These are phyloP conservation scores for Platichthys stellatus DNA, from an alignment of 2,113 vertebrate species.

Conservation along the genomic window DNA sequence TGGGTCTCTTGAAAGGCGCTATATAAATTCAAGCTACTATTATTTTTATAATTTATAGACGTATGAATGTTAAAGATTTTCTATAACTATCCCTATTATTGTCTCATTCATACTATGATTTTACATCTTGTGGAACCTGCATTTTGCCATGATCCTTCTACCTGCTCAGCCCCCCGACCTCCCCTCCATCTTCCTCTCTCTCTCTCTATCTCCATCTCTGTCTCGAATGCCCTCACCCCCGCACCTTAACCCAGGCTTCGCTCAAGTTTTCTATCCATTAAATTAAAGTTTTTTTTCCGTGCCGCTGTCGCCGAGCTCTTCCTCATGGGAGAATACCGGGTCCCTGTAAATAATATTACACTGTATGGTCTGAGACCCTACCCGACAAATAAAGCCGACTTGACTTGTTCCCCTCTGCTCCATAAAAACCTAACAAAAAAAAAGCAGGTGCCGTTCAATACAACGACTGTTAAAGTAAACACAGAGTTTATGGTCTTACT, in stretches of 20 bases:
- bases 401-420: background rate
- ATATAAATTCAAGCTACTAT: no score
- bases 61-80: no score
- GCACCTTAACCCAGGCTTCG: background rate
- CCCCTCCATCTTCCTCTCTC: background rate
- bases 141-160: no score
- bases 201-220: background rate
- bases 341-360: background rate
- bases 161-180: no score
- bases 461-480: background rate
- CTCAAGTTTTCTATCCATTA: background rate
- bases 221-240: background rate
- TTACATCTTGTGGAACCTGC: no score
- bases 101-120: no score
- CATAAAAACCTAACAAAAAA: background rate
- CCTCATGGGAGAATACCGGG: background rate
- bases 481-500: background rate
- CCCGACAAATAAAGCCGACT: conserved; percentile 3
- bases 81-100: no score
- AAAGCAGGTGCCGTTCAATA: background rate
- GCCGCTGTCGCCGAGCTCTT: background rate
- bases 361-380: background rate
- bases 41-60: no score
- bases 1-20: no score
- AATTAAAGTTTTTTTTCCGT: background rate